Evolutionary conservation across 2,113 vertebrate species (phyloP).

Genomic region (Parus major): DNA sequence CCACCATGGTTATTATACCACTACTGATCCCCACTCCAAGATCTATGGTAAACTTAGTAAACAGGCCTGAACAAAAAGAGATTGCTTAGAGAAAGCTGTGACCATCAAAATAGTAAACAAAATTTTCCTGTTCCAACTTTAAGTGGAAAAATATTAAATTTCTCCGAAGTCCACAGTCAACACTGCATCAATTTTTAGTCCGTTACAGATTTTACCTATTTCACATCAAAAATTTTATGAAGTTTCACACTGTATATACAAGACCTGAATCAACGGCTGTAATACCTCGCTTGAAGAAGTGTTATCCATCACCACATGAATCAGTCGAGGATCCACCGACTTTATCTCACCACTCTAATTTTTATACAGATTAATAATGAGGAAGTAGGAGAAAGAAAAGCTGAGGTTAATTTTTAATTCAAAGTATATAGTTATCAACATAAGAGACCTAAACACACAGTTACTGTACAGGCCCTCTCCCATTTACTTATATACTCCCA

Average conservation of each 20-base stretch:
- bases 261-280: background rate
- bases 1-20: accelerated
- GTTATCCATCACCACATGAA: constrained; percentile 88
- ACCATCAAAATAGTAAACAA: background rate
- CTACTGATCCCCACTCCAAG: background rate
- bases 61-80: background rate
- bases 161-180: background rate
- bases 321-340: constrained; percentile 91
- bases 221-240: background rate
- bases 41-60: background rate
- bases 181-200: background rate
- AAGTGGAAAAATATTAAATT: background rate
- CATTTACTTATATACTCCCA: background rate
- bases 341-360: constrained; percentile 87
- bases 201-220: background rate
- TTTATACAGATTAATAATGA: background rate
- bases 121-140: background rate
- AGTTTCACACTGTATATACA: background rate
- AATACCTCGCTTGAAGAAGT: constrained; percentile 74
- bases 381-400: background rate
- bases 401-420: background rate
- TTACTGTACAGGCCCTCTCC: background rate
- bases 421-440: background rate
- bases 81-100: background rate
- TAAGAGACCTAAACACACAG: background rate